These are phyloP conservation scores for Leptinotarsa haldemani DNA, from an alignment of 2,888 invertebrate species.

Conservation along the genomic window DNA sequence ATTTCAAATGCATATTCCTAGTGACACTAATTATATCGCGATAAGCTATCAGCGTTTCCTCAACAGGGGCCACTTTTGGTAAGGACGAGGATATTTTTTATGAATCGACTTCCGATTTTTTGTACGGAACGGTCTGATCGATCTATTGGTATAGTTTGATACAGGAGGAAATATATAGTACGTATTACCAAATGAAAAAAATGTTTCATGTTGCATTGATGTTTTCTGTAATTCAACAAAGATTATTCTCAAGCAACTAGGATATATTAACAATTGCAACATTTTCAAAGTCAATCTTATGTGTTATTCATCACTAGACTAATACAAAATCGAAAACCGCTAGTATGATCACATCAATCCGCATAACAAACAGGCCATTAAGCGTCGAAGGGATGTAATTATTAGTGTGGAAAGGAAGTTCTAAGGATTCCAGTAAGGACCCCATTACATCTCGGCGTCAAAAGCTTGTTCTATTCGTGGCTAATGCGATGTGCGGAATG, in stretches of 20 bases:
- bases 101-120: constrained; percentile 10
- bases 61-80: constrained; percentile 24
- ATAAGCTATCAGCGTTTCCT: constrained; percentile 54
- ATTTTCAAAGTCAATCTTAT: too few relatives aligned
- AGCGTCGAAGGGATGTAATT: constrained; percentile 20
- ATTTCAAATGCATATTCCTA: constrained; percentile 53
- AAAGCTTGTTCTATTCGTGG: constrained; percentile 50
- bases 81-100: constrained; percentile 13
- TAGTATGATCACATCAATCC: too few relatives aligned
- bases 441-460: background rate
- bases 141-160: too few relatives aligned
- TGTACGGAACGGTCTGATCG: background rate
- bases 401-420: constrained; percentile 44
- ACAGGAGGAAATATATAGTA: too few relatives aligned
- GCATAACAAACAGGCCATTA: constrained; percentile 46
- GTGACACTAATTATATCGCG: constrained; percentile 54
- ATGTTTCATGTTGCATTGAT: too few relatives aligned
- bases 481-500: constrained; percentile 56
- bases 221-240: too few relatives aligned
- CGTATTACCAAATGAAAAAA: too few relatives aligned
- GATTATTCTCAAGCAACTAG: too few relatives aligned
- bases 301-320: too few relatives aligned
- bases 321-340: too few relatives aligned
- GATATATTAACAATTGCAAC: too few relatives aligned
- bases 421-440: constrained; percentile 20